Conservation (phyloP, 1,140 invertebrate species). For the Microplitis demolitor region DNA sequence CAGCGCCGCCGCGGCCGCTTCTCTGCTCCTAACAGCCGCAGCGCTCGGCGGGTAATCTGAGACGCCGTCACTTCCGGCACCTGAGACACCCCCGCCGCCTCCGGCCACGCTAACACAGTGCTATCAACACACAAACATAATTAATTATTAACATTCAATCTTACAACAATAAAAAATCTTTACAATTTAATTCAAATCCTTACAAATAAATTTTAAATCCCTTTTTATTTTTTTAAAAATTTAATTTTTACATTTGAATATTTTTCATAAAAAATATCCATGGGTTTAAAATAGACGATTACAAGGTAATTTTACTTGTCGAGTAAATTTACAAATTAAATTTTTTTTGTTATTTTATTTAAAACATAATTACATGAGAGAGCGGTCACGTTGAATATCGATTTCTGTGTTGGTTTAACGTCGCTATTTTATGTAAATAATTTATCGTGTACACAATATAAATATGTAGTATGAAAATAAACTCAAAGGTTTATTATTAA, state of each 20-base stretch:
- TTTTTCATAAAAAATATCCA: not conserved
- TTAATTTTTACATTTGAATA: too few species aligned
- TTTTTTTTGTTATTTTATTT: not conserved
- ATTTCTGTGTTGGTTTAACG: not conserved
- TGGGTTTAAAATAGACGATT: not conserved
- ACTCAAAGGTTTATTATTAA: not conserved
- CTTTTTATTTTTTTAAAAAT: not conserved
- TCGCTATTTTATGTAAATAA: constrained; percentile 8
- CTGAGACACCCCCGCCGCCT: constrained; percentile 40
- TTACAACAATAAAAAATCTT: too few species aligned
- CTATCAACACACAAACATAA: constrained; percentile 40
- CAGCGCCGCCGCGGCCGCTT: constrained; percentile 61
- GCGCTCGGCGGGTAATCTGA: constrained; percentile 60
- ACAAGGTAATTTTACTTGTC: not conserved
- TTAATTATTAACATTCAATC: constrained; percentile 28
- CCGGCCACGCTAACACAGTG: constrained; percentile 49
- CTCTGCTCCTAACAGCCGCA: constrained; percentile 58
- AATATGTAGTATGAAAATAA: not conserved
- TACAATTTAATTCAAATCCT: not conserved
- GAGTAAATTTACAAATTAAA: not conserved
- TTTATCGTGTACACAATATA: not conserved
- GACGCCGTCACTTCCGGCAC: constrained; percentile 54
- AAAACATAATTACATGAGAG: not conserved
- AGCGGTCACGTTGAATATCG: constrained; percentile 2
- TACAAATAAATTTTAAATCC: not conserved